phyloP scores from a whole-genome alignment of 2,797 vertebrate genomes.

The Helicolenus hilgendorfi region DNA sequence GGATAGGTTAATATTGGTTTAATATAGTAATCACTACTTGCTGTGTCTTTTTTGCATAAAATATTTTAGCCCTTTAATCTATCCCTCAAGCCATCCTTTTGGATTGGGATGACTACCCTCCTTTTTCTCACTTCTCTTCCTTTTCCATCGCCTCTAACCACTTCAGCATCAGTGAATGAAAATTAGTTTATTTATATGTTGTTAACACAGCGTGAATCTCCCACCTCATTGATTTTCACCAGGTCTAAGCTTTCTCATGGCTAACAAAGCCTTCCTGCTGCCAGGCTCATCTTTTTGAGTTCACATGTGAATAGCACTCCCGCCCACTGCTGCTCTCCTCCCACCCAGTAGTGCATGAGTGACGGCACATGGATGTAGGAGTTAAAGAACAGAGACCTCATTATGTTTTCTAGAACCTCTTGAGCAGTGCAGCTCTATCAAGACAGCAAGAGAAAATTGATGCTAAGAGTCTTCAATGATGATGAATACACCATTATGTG shows the following conservation, averaged over 20 bases:
- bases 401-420: conserved; percentile 33
- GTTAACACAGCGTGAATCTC: background rate
- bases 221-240: background rate
- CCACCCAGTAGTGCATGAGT: background rate
- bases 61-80: background rate
- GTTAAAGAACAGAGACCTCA: conserved; percentile 8
- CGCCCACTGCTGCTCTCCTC: background rate
- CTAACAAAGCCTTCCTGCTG: conserved; percentile 5
- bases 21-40: background rate
- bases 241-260: background rate
- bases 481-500: conserved; percentile 1
- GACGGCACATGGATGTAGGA: conserved; percentile 1
- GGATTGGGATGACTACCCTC: background rate
- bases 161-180: background rate
- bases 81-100: background rate
- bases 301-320: conserved; percentile 20
- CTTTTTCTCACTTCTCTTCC: background rate
- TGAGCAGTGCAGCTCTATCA: background rate
- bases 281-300: conserved; percentile 11
- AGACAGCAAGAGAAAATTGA: conserved; percentile 3
- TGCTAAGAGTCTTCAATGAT: conserved; percentile 6
- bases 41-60: background rate
- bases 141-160: background rate
- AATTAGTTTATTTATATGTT: background rate
- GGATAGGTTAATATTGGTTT: background rate